Evolutionary conservation across 1,140 invertebrate species (phyloP).

Genomic region (Drosophila orena): DNA sequence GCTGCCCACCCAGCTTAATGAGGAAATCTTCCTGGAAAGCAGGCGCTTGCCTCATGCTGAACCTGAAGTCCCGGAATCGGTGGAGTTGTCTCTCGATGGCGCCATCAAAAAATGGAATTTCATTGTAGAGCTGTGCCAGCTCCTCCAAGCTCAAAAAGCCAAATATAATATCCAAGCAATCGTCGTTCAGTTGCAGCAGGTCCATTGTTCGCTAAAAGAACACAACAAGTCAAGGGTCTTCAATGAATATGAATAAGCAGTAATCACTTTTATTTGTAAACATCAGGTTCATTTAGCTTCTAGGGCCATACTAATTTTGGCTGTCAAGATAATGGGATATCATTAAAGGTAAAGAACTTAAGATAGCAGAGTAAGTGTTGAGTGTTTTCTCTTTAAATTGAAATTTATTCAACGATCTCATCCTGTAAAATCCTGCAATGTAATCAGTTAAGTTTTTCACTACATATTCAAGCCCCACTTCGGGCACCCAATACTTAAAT

Average conservation of each 20-base stretch:
- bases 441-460: background rate
- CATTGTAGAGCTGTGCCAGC: slow-evolving; percentile 23
- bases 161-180: slow-evolving; percentile 61
- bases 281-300: background rate
- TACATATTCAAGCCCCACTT: background rate
- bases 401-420: background rate
- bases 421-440: background rate
- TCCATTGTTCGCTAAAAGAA: slow-evolving; percentile 10
- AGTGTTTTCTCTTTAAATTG: background rate
- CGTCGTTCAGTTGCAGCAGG: slow-evolving; percentile 44
- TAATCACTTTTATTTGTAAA: background rate
- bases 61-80: slow-evolving; percentile 39
- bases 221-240: background rate
- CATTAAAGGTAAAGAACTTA: too few relatives aligned
- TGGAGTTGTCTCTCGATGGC: slow-evolving; percentile 54
- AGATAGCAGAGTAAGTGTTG: too few relatives aligned
- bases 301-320: background rate
- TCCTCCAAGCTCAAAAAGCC: slow-evolving; percentile 40
- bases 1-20: slow-evolving; percentile 36
- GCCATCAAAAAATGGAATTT: slow-evolving; percentile 38
- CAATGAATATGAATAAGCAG: background rate
- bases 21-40: slow-evolving; percentile 12
- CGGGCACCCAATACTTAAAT: background rate
- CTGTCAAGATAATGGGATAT: slow-evolving; percentile 4
- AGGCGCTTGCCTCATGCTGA: slow-evolving; percentile 58